phyloP scores from a whole-genome alignment of 2,888 invertebrate genomes.

The Eurytoma adleriae region DNA sequence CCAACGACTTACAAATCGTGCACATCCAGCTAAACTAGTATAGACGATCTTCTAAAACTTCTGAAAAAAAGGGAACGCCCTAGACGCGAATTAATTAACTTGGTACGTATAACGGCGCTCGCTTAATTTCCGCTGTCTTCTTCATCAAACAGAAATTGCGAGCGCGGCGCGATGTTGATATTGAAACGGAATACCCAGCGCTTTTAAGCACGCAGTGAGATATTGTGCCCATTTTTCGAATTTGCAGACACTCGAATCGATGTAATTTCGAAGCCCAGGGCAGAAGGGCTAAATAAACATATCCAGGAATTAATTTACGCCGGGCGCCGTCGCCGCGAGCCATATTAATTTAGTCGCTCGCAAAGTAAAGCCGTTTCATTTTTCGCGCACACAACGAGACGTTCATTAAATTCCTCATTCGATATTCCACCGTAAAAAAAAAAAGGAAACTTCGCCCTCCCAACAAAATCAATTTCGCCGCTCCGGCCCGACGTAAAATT shows the following conservation, averaged over 20 bases:
- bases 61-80: too few species aligned
- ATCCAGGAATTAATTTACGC: constrained; percentile 35
- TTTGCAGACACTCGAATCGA: background rate
- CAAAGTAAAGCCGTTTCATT: constrained; percentile 20
- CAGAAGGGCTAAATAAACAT: constrained; percentile 22
- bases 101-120: too few species aligned
- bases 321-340: background rate
- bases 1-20: too few species aligned
- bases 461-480: background rate
- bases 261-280: constrained; percentile 8
- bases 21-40: too few species aligned
- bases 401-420: too few species aligned
- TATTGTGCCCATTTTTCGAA: constrained; percentile 2
- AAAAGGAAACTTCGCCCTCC: too few species aligned
- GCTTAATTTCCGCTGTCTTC: background rate
- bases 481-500: background rate
- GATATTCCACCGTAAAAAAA: too few species aligned
- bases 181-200: background rate
- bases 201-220: background rate
- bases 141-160: too few species aligned
- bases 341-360: constrained; percentile 23
- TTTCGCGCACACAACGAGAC: background rate
- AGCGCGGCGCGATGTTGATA: too few species aligned
- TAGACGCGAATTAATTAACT: too few species aligned
- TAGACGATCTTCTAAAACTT: too few species aligned